phyloP scores from a whole-genome alignment of 2,888 invertebrate species.

The Strigamia transsilvanica region DNA sequence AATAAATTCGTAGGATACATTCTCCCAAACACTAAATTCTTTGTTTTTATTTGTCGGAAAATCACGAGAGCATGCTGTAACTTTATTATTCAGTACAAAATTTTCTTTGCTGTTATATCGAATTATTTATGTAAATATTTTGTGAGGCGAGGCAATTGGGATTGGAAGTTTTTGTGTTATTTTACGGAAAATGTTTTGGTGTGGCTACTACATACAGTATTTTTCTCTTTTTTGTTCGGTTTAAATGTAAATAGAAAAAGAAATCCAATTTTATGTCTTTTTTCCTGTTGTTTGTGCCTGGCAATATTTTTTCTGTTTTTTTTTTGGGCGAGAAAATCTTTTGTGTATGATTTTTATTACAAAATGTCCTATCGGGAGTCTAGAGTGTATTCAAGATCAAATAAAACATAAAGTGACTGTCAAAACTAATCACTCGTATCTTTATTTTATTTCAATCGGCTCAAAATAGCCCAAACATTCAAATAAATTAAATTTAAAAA shows the following conservation, averaged over 20 bases:
- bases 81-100: constrained; percentile 34
- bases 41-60: background rate
- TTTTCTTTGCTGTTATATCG: constrained; percentile 5
- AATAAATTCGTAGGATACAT: constrained; percentile 5
- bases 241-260: background rate
- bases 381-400: constrained; percentile 44
- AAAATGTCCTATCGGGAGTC: constrained; percentile 18
- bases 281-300: constrained; percentile 41
- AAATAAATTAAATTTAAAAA: background rate
- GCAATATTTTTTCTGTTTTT: constrained; percentile 3
- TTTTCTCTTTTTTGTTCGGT: background rate
- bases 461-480: too few relatives aligned
- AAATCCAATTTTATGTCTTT: too few relatives aligned
- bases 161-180: constrained; percentile 24
- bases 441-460: background rate
- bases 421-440: background rate
- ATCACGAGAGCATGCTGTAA: background rate
- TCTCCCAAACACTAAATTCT: background rate
- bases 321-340: constrained; percentile 31
- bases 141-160: background rate
- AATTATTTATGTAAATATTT: constrained; percentile 42
- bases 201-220: constrained; percentile 39
- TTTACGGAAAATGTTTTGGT: constrained; percentile 26
- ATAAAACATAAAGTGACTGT: constrained; percentile 42
- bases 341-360: background rate